Base-by-base conservation (phyloP, 2,888 invertebrate genomes). In the Lasiommata megera region DNA sequence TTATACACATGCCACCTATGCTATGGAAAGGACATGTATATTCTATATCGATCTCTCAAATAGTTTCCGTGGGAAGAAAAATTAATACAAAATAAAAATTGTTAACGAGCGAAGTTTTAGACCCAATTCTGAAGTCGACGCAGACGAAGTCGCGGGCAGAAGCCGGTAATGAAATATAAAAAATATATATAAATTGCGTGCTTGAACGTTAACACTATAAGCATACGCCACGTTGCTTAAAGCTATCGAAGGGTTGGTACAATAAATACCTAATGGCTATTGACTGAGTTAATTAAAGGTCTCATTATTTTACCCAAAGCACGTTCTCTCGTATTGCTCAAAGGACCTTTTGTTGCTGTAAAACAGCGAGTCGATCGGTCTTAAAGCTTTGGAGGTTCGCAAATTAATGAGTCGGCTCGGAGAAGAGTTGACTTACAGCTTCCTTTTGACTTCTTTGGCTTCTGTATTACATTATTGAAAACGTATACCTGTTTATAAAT, bases 301-400 rank as follows among this genome's bases (percentile, higher is more conserved):
- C 76, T 86, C 86, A 84, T 87, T 88, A 86, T 87, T 83, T 81
- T 79, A 83, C 81, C 77, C 77, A 71, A 71, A 73, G 79, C 83
- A 81, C 82, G 83, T 79, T 80, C 77, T 67, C 70, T 66, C 68
- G 73, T 76, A 77, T 73, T 73, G 74, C 64, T 84, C 82, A 85
- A 88, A 83, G 79, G 86, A 77, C 76, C 86, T 83, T 87, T 89
- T 89, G 85, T 88, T 83, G 68, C 69, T 71, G 77, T 80, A 81
- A 84, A 87, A 86, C 82, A 85, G 77, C 73, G 75, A 88, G 88
- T 88, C 89, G 87, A 88, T 89, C 85, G 71, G 67, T 67, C 68
- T 70, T 72, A 77, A 77, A 74, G 79, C 86, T 85, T 87, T 87
- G 78, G 72, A 70, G 71, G 68, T 71, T 78, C 76, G 79, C 79